These are phyloP conservation scores for Limnephilus lunatus DNA, from an alignment of 2,888 invertebrate species.

Conservation along the genomic window DNA sequence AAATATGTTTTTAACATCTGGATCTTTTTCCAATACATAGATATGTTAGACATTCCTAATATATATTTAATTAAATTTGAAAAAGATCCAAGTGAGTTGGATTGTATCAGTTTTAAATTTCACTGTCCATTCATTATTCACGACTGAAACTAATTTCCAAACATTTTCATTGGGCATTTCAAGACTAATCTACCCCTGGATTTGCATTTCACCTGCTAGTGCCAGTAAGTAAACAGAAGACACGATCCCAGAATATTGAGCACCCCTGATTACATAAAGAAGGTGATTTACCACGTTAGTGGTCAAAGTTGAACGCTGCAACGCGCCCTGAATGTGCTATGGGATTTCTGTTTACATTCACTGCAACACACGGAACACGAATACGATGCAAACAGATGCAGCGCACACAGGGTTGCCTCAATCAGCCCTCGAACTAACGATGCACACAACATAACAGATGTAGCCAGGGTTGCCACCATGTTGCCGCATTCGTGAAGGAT, in stretches of 20 bases:
- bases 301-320: slow-evolving; percentile 2
- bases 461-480: neutral
- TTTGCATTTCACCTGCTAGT: neutral
- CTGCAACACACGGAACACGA: neutral
- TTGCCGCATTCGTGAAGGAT: too few species aligned
- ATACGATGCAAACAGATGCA: neutral
- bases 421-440: neutral
- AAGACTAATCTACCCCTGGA: neutral
- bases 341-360: neutral
- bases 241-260: slow-evolving; percentile 24
- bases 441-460: neutral
- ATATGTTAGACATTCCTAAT: too few species aligned
- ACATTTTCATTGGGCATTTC: too few species aligned
- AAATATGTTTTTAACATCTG: too few species aligned
- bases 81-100: too few species aligned
- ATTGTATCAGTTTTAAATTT: too few species aligned
- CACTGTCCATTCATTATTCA: too few species aligned
- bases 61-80: too few species aligned
- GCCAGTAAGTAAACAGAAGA: neutral
- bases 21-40: too few species aligned
- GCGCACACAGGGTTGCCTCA: neutral
- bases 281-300: slow-evolving; percentile 13
- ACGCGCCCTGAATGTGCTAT: neutral
- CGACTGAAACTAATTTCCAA: too few species aligned
- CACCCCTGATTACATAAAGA: neutral